Percentiles rank a stretch among this genome's conserved stretches.
Conservation (phyloP, 2,888 invertebrate species). For the Phyllotreta cruciferae region DNA sequence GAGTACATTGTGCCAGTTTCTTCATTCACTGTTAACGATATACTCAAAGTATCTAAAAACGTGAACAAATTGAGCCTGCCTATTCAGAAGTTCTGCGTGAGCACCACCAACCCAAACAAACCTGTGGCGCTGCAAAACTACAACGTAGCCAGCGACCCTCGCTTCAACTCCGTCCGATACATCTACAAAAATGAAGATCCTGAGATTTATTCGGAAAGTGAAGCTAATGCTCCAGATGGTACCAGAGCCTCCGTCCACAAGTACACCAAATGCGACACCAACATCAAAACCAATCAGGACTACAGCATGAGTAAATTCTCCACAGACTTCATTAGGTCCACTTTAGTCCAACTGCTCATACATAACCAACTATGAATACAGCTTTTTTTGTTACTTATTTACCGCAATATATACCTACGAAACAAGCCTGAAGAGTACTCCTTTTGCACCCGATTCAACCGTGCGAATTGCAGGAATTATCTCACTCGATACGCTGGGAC, state of each 20-base stretch:
- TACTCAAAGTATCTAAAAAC: conserved; percentile 64
- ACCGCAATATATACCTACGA: background rate
- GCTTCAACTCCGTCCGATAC: conserved; percentile 48
- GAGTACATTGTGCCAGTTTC: conserved; percentile 71
- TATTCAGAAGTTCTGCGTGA: conserved; percentile 55
- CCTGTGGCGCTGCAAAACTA: conserved; percentile 56
- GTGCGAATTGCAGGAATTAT: conserved; percentile 6
- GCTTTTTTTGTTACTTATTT: background rate
- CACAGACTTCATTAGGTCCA: conserved; percentile 55
- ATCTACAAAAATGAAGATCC: conserved; percentile 50
- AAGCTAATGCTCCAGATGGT: conserved; percentile 48
- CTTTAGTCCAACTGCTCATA: conserved; percentile 54
- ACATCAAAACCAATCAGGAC: conserved; percentile 49
- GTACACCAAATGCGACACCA: conserved; percentile 52
- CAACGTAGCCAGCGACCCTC: conserved; percentile 50
- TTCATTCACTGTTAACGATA: conserved; percentile 64
- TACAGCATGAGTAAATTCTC: conserved; percentile 53
- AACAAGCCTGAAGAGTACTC: background rate
- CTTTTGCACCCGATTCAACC: too few relatives aligned
- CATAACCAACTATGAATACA: conserved; percentile 45
- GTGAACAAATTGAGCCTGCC: conserved; percentile 50
- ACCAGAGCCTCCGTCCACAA: conserved; percentile 53
- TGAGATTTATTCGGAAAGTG: conserved; percentile 42
- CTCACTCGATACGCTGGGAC: conserved; percentile 26
- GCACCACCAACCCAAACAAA: conserved; percentile 46